phyloP scores from a whole-genome alignment of 2,888 invertebrate genomes.

The Lasioglossum vierecki region DNA sequence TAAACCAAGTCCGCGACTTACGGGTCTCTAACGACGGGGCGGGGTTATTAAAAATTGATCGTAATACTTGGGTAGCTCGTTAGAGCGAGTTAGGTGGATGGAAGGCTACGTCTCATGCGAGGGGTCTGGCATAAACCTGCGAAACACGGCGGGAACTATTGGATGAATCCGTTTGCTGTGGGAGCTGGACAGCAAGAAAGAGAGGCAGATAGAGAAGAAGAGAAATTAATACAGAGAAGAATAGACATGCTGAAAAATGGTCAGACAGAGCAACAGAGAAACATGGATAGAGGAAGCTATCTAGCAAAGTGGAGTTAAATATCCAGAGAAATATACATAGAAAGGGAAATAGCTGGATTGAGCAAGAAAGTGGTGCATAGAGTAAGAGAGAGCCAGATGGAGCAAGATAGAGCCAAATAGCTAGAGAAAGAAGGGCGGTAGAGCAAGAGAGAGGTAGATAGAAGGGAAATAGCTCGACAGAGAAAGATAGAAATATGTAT shows the following conservation, averaged over 20 bases:
- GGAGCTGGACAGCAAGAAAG: background rate
- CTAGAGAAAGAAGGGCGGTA: too few species aligned
- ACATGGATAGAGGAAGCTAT: too few species aligned
- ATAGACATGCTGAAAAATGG: background rate
- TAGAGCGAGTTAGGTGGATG: background rate
- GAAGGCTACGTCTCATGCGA: background rate
- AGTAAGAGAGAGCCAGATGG: too few species aligned
- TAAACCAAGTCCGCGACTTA: background rate
- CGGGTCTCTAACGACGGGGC: background rate
- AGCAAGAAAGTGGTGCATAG: too few species aligned
- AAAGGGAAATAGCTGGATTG: too few species aligned
- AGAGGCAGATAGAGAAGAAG: background rate
- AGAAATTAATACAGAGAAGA: background rate
- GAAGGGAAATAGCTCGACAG: too few species aligned
- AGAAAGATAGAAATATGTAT: too few species aligned
- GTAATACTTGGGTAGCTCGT: constrained; percentile 9
- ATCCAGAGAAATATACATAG: too few species aligned
- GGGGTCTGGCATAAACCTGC: background rate
- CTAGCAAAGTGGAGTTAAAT: too few species aligned
- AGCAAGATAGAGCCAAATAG: too few species aligned
- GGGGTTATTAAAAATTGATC: constrained; percentile 11
- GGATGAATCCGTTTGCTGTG: background rate
- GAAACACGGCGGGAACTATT: background rate
- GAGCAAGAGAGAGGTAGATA: too few species aligned
- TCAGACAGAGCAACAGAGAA: too few species aligned